A percentile compares a stretch with the other conserved stretches of the same genome.
phyloP scores from a whole-genome alignment of 2,888 invertebrate species.

The Phymatocera aterrima region DNA sequence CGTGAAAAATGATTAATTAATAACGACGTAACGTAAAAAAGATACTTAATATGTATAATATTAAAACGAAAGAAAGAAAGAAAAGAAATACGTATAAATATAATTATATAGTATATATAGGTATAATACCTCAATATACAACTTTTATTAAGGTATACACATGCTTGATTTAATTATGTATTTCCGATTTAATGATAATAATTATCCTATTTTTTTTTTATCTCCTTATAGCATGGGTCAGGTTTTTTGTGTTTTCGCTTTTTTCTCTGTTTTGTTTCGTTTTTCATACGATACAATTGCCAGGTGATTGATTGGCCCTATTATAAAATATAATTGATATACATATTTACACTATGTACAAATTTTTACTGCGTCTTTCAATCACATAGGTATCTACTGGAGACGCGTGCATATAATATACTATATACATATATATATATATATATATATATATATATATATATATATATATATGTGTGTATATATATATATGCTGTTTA shows the following conservation, averaged over 20 bases:
- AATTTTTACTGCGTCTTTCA: constrained; percentile 53
- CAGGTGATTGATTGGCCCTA: constrained; percentile 66
- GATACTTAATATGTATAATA: too few species aligned
- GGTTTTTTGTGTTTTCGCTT: too few species aligned
- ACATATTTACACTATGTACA: constrained; percentile 74
- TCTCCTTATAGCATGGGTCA: constrained; percentile 64
- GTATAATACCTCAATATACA: constrained; percentile 75
- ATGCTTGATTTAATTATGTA: constrained; percentile 71
- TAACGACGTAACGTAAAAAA: too few species aligned
- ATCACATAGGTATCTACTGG: too few species aligned
- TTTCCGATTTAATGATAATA: constrained; percentile 66
- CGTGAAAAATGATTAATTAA: too few species aligned
- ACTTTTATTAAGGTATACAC: constrained; percentile 74
- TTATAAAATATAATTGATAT: constrained; percentile 73
- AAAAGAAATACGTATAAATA: too few species aligned
- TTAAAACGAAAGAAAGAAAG: too few species aligned
- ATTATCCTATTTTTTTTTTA: constrained; percentile 71
- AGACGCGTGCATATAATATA: constrained; percentile 59
- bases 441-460: too few species aligned
- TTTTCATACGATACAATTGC: constrained; percentile 63
- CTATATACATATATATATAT: too few species aligned
- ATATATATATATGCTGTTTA: constrained; percentile 63
- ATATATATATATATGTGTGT: too few species aligned
- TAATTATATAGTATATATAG: too few species aligned
- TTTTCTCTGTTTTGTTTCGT: not conserved